Evolutionary conservation across 2,113 vertebrate genomes (phyloP), one percentile per base, ranked within the genome.

Genomic region (Corythornis madagascariensis): DNA sequence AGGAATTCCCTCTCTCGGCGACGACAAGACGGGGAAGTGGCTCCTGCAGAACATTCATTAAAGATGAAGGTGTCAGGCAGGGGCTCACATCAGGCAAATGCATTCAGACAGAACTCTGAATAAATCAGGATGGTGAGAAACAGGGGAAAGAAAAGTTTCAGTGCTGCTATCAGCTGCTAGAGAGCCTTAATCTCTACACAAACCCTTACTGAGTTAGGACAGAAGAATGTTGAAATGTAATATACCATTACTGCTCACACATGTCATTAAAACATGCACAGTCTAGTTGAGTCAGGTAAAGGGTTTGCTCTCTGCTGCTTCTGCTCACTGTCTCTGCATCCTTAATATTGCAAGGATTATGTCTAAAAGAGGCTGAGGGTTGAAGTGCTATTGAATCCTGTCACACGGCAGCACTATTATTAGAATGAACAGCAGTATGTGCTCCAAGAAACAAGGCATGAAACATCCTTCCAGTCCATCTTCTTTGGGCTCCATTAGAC

Each of bases 31-130:
- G 80, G 33, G 71, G 73, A 53, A 43, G 40, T 29, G 33, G 60
- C 7, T 59, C 89, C 75, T 85, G 59, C 40, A 55, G 79, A 73
- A 66, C 26, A 29, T 64, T 91, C 26, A 79, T 91, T 87, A 55
- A 65, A 89, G 74, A 33, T 66, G 87, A 93, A 76, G 69, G 69
- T 13, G 20, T 52, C 55, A 6, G 5, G 35, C 67, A 66, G 78
- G 78, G 57, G 31, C 40, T 81, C 35, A 21, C 52, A 48, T 74
- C 57, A 82, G 53, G 74, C 40, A 86, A 89, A 94, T 79, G 38
- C n/a, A 19, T 40, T 65, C 3, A 1, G 56, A 52, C 69, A 92
- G 57, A 70, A 40, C 38, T 90, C 31, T 50, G 74, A 94, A 52
- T 89, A 89, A 70, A 67, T 90, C 50, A 43, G 29, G 20, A 2